Base-by-base conservation (phyloP, 1,140 invertebrate species). In the Nylanderia fulva region DNA sequence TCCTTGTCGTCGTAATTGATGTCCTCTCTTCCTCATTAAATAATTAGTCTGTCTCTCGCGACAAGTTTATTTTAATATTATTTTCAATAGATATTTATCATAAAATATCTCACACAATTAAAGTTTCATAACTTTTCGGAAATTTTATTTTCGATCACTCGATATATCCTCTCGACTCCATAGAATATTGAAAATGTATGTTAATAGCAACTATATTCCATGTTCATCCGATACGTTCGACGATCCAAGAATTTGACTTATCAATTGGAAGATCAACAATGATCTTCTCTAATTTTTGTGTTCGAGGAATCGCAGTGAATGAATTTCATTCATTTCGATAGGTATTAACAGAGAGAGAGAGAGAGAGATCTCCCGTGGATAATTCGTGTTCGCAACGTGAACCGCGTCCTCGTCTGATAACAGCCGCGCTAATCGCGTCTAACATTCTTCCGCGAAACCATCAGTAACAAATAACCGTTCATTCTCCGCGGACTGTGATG, bases 391-490 rank as follows among this genome's bases (percentile, higher is more conserved):
- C 74, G 33, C 58, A n/a, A n/a, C 61, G 52, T 54, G 61, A 13
- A 24, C 45, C 48, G 18, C 29, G 48, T 33, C n/a, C n/a, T 39
- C 45, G 60, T 15, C 45, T 68, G 76, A 79, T 68, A 68, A 79
- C 68, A 63, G 21, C 33, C 24, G 63, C 45, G 42, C 45, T 68
- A 45, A 69, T 58, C 69, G 24, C 15, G 52, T n/a, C 18, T 13
- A 80, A 80, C 64, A 18, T 80, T 27, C 66, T 82, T 71, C 63
- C 36, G 77, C 77, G 66, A 72, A 71, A 82, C 52, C 29, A 72
- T 82, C 77, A 58, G 77, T 60, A 79, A 79, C 76, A 68, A 72
- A 82, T 82, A 71, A 8, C n/a, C 27, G 36, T 39, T 72, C 52
- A 42, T 71, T 80, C 66, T 80, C 24, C 52, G 77, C 39, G 77